phyloP scores from a whole-genome alignment of 2,113 vertebrate genomes.

The Pteruthius melanotis region DNA sequence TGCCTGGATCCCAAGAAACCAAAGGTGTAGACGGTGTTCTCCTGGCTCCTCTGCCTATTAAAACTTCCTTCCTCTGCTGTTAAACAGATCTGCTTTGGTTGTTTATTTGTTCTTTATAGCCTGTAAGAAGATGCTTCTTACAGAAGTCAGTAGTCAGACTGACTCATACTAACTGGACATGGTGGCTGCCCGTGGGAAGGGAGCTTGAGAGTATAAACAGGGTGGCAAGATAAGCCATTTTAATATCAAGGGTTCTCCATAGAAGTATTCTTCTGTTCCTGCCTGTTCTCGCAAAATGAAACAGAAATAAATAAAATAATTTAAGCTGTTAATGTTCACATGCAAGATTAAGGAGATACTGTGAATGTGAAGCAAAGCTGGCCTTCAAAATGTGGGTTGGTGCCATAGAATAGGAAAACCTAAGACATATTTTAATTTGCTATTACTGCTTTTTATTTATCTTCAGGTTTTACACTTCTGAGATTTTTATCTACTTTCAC shows the following conservation, averaged over 20 bases:
- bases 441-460: neutral
- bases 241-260: neutral
- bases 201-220: neutral
- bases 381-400: neutral
- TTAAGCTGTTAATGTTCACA: neutral
- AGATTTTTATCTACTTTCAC: neutral
- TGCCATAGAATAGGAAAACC: neutral
- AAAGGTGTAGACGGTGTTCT: neutral
- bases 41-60: neutral
- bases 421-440: neutral
- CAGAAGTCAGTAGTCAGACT: neutral
- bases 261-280: neutral
- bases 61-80: neutral
- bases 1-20: neutral
- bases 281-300: neutral
- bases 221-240: neutral
- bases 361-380: neutral
- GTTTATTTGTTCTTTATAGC: neutral
- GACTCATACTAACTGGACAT: neutral
- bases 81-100: neutral
- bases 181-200: neutral
- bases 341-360: neutral
- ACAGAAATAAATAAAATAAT: neutral
- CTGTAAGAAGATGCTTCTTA: neutral
- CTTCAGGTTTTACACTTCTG: neutral